A percentile compares a stretch with the other conserved stretches of the same genome.
phyloP scores from a whole-genome alignment of 2,797 vertebrate genomes.

The Botia almorhae region DNA sequence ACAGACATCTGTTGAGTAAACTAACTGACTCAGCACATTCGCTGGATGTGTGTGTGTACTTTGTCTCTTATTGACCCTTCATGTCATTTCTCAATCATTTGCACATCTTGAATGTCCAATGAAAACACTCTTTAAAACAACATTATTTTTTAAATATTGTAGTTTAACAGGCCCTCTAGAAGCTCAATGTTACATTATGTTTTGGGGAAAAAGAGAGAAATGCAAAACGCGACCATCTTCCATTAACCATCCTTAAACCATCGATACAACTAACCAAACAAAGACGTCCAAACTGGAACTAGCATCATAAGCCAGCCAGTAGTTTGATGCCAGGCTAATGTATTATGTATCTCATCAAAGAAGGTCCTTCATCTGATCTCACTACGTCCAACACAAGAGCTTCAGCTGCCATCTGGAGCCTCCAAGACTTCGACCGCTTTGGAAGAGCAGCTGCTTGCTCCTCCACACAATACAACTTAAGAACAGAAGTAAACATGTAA shows the following conservation, averaged over 20 bases:
- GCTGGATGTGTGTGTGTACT: conserved; percentile 9
- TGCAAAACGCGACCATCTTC: not conserved
- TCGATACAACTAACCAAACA: not conserved
- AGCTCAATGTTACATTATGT: not conserved
- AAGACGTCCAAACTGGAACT: not conserved
- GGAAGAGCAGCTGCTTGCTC: not conserved
- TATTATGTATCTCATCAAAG: conserved; percentile 32
- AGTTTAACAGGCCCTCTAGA: not conserved
- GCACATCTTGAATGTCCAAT: not conserved
- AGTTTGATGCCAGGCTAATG: not conserved
- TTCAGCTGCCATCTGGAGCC: conserved; percentile 33
- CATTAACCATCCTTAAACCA: not conserved
- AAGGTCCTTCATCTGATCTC: conserved; percentile 41
- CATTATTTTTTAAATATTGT: not conserved
- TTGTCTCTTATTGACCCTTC: conserved; percentile 25
- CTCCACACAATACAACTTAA: no score
- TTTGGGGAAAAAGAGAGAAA: not conserved
- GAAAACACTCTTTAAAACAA: not conserved
- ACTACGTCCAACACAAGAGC: not conserved
- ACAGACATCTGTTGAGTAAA: conserved; percentile 32
- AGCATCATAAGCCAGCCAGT: not conserved
- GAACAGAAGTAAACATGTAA: not conserved
- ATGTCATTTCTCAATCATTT: conserved; percentile 20
- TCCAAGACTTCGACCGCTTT: not conserved
- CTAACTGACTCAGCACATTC: not conserved